phyloP scores from a whole-genome alignment of 2,888 invertebrate genomes.

The Gymnocheta viridis region DNA sequence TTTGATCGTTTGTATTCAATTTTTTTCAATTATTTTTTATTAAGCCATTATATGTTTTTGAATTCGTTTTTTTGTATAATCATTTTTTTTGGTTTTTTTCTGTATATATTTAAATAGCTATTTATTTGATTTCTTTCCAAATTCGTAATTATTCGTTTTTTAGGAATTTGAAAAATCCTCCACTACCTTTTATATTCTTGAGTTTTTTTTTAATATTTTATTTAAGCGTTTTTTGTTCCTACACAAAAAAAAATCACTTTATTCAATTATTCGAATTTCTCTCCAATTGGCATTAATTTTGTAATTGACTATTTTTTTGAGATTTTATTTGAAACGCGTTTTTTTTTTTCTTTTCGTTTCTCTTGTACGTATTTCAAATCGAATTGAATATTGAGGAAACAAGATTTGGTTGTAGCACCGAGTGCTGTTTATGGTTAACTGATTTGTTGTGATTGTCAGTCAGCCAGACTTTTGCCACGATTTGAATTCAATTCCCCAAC shows the following conservation, averaged over 20 bases:
- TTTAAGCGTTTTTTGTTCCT: constrained; percentile 7
- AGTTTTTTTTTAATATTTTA: constrained; percentile 5
- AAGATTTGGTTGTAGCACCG: constrained; percentile 50
- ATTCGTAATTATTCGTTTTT: neutral
- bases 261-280: constrained; percentile 44
- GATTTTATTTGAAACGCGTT: constrained; percentile 42
- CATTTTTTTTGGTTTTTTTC: neutral
- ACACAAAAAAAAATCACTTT: constrained; percentile 32
- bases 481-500: constrained; percentile 56
- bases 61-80: neutral
- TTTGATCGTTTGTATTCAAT: too few relatives aligned
- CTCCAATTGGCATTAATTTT: constrained; percentile 43
- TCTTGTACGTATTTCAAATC: constrained; percentile 48
- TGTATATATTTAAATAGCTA: neutral
- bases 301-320: constrained; percentile 31
- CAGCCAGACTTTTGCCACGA: constrained; percentile 62
- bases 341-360: constrained; percentile 25
- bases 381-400: constrained; percentile 20
- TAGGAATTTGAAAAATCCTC: too few relatives aligned
- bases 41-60: neutral
- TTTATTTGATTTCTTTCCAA: neutral
- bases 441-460: constrained; percentile 61
- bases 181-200: constrained; percentile 11
- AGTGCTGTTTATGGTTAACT: constrained; percentile 66
- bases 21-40: neutral